Base-by-base conservation (phyloP, 2,888 invertebrate species). In the Drosophila monieri region DNA sequence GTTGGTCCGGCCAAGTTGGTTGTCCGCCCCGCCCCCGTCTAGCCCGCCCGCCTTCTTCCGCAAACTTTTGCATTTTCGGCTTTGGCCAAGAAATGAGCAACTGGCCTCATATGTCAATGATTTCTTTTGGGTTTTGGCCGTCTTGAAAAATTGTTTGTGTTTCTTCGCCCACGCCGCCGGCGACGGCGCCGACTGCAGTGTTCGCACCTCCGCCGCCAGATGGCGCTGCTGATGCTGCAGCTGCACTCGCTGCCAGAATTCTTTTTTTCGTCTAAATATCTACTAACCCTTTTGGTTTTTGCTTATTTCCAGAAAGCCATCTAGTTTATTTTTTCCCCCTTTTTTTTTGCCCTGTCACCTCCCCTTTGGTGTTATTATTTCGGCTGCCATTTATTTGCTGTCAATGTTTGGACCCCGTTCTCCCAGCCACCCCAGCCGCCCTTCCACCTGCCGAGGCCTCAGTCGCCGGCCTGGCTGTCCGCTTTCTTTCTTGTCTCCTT, bases 301-400 rank as follows among this genome's bases (percentile, higher is more conserved):
- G 53, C 57, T 57, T 56, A 64, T 71, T 54, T 72, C 48, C 56
- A 72, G 70, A 37, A 53, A 48, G 46, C 39, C 18, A 41, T 54
- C 69, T 37, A 43, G 41, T 30, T 44, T 53, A 35, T 32, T 27
- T 14, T 37, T 10, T 6, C 21, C 10, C 27, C 14, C 0, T 25
- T 47, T 18, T 25, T 23, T n/a, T 25, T 14, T 23, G 47, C 10
- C 37, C 10, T 39, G 52, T 52, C 49, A 52, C 49, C 81, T 81
- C 88, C 84, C 74, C 78, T 89, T 90, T 78, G 88, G 77, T 89
- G 89, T 89, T 88, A 88, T 87, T 86, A 87, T 89, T 89, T 88
- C 86, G 85, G 80, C 78, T 89, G 74, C 81, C 85, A 87, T 89
- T 87, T 87, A 88, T 89, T 89, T 87, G 85, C 87, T 88, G 89